These are phyloP conservation scores for Leptothorax acervorum DNA, from an alignment of 2,888 invertebrate species.

Conservation along the genomic window DNA sequence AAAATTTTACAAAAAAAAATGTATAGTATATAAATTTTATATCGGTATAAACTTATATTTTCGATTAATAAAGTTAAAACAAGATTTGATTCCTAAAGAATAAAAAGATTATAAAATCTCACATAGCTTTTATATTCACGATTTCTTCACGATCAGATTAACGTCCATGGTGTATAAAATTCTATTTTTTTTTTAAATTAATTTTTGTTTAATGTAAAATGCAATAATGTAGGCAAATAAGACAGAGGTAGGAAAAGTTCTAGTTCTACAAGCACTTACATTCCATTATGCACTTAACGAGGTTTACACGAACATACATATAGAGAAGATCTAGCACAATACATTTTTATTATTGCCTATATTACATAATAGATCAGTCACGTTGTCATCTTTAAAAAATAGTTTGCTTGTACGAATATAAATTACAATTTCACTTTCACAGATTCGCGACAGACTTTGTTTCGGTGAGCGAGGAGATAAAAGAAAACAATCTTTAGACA, in stretches of 20 bases:
- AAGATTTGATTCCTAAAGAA: not conserved
- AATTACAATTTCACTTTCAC: constrained; percentile 56
- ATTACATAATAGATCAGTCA: constrained; percentile 55
- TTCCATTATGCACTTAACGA: constrained; percentile 23
- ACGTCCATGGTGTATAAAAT: not conserved
- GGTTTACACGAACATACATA: constrained; percentile 17
- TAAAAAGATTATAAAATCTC: not conserved
- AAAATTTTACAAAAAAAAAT: not conserved
- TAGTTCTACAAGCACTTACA: not conserved
- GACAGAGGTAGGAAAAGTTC: not conserved
- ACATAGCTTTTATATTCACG: not conserved
- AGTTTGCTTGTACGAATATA: constrained; percentile 53
- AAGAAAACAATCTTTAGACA: constrained; percentile 53
- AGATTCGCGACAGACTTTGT: constrained; percentile 51
- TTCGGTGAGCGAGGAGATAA: constrained; percentile 55
- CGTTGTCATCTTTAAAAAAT: constrained; percentile 51
- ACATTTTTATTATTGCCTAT: constrained; percentile 56
- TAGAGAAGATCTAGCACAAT: constrained; percentile 46
- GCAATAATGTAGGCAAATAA: not conserved
- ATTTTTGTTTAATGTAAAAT: not conserved
- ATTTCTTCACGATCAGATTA: not conserved
- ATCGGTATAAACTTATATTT: not conserved
- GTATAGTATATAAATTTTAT: not conserved
- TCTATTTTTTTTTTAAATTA: not conserved
- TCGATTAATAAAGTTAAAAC: not conserved